Percentiles rank a stretch among this genome's conserved stretches.
Evolutionary conservation across 2,888 invertebrate species (phyloP).

Genomic region (Tupiocoris notatus): DNA sequence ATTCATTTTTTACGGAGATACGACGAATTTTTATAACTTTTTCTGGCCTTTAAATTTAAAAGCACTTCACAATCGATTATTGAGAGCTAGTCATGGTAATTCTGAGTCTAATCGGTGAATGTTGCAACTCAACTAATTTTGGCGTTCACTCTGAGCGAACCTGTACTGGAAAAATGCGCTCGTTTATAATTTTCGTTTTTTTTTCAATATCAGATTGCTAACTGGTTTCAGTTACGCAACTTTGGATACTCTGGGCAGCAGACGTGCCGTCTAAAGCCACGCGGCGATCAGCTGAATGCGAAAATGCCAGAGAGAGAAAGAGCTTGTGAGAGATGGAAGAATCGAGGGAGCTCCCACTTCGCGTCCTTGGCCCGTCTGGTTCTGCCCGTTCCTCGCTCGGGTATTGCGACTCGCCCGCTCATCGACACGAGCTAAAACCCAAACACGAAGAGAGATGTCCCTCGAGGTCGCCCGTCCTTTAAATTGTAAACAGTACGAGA

Average conservation of each 20-base stretch:
- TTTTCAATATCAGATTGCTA: not conserved
- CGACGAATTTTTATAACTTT: no score
- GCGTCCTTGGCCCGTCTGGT: constrained; percentile 22
- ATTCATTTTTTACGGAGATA: no score
- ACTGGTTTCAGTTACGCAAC: not conserved
- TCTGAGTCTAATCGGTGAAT: no score
- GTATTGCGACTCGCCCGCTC: constrained; percentile 17
- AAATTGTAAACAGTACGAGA: no score
- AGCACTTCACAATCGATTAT: no score
- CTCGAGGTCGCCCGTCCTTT: no score
- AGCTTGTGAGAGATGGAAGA: not conserved
- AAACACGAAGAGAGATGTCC: no score
- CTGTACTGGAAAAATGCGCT: not conserved
- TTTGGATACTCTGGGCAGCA: not conserved
- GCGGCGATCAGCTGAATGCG: constrained; percentile 18
- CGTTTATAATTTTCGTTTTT: not conserved
- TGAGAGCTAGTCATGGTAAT: no score
- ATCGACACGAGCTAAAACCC: not conserved
- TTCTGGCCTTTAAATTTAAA: no score
- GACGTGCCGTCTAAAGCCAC: constrained; percentile 21
- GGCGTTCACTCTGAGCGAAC: no score
- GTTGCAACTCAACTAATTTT: no score
- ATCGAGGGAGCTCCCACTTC: not conserved
- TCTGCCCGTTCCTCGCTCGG: not conserved
- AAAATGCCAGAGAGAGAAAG: not conserved